Evolutionary conservation across 1,140 invertebrate genomes (phyloP), one percentile per base, ranked within the genome.

Genomic region (Drosophila nasuta): DNA sequence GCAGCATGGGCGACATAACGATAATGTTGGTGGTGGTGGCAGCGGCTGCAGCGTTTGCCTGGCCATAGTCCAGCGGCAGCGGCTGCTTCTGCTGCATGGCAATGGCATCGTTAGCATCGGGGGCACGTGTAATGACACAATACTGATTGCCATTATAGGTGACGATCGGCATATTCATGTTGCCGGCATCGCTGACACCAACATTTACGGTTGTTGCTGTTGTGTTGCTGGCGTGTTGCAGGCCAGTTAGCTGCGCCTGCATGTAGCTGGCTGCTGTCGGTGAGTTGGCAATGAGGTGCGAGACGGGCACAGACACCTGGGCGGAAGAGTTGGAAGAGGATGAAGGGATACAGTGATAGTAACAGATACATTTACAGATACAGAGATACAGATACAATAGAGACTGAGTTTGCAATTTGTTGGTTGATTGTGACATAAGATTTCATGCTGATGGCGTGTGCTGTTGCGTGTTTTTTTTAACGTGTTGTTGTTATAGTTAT

Each of bases 221-320:
- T 4, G 41, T 93, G 93, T 62, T 93, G 93, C 71, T 93, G 79
- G 94, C 93, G 66, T 94, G 41, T 13, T 43, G 93, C 58, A 82
- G 68, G 35, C 74, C 79, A 63, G 65, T 92, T 33, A 92, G 73
- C 49, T 91, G 90, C 3, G 91, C 91, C 76, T 91, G 91, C 76
- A 92, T 82, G 58, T 92, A 91, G 56, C 82, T 91, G 59, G 92
- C 91, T 60, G 92, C 89, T 46, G 92, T 92, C 35, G 91, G 91
- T 45, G 91, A 92, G 56, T 91, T 91, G 64, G 91, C 91, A 76
- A 91, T 91, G 74, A 91, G 90, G 81, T 91, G 90, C 71, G 91
- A 88, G 56, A 91, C 91, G 80, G 83, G 80, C 63, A 87, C 83
- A 57, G 83, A 82, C 77, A 87, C 83, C 83, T 87, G 85, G 30